Evolutionary conservation across 1,140 invertebrate genomes (phyloP).

Genomic region (Lepidurus apus): DNA sequence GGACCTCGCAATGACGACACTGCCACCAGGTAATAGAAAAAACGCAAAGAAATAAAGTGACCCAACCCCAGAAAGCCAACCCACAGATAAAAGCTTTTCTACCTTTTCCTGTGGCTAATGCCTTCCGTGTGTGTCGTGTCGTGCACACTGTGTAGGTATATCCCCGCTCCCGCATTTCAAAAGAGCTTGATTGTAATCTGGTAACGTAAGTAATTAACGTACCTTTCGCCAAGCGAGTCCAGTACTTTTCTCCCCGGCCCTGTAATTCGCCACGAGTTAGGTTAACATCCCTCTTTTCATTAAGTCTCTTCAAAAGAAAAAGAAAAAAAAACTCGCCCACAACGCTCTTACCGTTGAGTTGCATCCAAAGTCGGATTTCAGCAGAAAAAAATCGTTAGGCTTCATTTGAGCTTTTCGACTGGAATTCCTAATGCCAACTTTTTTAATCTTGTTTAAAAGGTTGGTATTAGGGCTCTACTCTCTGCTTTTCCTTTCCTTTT

Average conservation of each 20-base stretch:
- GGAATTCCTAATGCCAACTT: too few species aligned
- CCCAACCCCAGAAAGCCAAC: background rate
- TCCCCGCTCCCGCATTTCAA: background rate
- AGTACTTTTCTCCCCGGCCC: background rate
- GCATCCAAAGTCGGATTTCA: too few species aligned
- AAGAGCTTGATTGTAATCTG: background rate
- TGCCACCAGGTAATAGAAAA: background rate
- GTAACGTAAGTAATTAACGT: conserved; percentile 1
- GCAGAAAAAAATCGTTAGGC: too few species aligned
- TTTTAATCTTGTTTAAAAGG: too few species aligned
- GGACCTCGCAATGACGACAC: background rate
- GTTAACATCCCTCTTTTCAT: background rate
- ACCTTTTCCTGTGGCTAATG: background rate
- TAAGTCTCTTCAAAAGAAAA: background rate
- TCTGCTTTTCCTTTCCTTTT: background rate
- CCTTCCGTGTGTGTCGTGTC: background rate
- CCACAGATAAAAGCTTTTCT: background rate
- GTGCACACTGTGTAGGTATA: background rate
- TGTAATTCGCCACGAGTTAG: background rate
- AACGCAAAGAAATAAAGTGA: background rate
- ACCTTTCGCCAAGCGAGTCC: background rate
- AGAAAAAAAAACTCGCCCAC: background rate
- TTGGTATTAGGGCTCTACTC: background rate
- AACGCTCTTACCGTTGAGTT: background rate
- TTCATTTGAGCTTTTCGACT: too few species aligned